These are phyloP conservation scores for Ceratosolen fusciceps DNA, from an alignment of 1,140 invertebrate genomes.

Conservation along the genomic window DNA sequence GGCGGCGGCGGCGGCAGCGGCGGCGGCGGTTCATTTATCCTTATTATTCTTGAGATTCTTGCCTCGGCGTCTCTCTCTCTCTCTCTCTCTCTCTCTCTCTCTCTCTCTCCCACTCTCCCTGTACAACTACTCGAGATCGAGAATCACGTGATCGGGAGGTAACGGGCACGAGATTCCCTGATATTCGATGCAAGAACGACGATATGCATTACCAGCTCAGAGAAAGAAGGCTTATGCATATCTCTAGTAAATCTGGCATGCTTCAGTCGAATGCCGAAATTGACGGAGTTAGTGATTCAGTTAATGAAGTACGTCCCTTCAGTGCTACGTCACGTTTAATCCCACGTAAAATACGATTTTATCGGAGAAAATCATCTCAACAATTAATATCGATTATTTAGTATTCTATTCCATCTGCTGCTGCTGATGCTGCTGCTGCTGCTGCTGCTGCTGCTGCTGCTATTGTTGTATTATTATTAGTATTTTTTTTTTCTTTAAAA, in stretches of 20 bases:
- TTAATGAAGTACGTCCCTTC: not conserved
- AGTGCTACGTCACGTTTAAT: not conserved
- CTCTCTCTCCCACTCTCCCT: too few relatives aligned
- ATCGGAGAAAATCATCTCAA: not conserved
- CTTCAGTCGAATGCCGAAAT: not conserved
- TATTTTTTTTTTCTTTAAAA: too few relatives aligned
- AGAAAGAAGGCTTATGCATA: not conserved
- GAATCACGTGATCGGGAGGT: conserved; percentile 7
- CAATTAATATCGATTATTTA: conserved; percentile 2
- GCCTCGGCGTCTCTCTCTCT: not conserved
- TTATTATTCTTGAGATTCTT: conserved; percentile 27
- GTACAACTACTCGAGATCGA: conserved; percentile 10
- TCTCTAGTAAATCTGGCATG: conserved; percentile 21
- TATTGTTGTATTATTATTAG: too few relatives aligned
- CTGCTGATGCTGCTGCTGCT: too few relatives aligned
- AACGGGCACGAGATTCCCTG: conserved; percentile 12
- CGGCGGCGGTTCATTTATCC: conserved; percentile 4
- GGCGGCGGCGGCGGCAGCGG: too few relatives aligned
- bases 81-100: too few relatives aligned
- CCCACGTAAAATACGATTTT: not conserved
- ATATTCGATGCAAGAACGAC: conserved; percentile 14
- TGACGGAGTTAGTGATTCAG: not conserved
- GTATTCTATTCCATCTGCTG: not conserved
- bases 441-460: too few relatives aligned
- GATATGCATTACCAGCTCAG: conserved; percentile 13